Conservation (phyloP, 2,888 invertebrate genomes). For the Gibbula magus region DNA sequence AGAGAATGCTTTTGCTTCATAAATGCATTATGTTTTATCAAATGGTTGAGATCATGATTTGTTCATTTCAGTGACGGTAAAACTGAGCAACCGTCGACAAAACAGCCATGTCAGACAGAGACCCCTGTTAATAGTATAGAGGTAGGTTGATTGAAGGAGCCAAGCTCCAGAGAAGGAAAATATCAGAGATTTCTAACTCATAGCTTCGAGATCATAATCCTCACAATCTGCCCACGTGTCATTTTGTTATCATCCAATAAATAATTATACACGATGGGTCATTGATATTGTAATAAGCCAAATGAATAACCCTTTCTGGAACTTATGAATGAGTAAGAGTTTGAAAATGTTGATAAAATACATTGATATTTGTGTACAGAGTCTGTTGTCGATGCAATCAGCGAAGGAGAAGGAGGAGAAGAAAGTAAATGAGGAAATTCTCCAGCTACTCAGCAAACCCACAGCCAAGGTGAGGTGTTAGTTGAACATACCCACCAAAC, state of each 20-base stretch:
- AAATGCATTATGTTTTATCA: too few species aligned
- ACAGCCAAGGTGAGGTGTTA: slow-evolving; percentile 85
- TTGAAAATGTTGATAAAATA: not conserved
- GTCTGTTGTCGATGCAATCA: slow-evolving; percentile 91
- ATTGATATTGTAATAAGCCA: too few species aligned
- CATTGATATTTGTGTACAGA: slow-evolving; percentile 78
- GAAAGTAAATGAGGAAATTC: slow-evolving; percentile 95
- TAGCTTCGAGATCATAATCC: too few species aligned
- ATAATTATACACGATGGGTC: not conserved
- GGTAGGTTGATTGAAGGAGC: not conserved
- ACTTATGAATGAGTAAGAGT: too few species aligned
- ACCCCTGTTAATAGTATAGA: slow-evolving; percentile 24
- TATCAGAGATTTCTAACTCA: too few species aligned
- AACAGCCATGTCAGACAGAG: not conserved
- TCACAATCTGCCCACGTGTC: not conserved
- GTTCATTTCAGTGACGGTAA: not conserved
- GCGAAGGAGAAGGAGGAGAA: slow-evolving; percentile 96
- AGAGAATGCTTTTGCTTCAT: too few species aligned
- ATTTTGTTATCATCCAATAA: too few species aligned
- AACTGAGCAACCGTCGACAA: not conserved
- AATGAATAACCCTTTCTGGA: too few species aligned
- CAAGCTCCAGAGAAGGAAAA: too few species aligned
- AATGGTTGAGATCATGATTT: too few species aligned
- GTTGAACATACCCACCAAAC: too few species aligned
- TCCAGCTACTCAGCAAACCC: slow-evolving; percentile 90